Evolutionary conservation across 2,113 vertebrate species (phyloP), one percentile per base, ranked within the genome.

Genomic region (Crotalus tigris): DNA sequence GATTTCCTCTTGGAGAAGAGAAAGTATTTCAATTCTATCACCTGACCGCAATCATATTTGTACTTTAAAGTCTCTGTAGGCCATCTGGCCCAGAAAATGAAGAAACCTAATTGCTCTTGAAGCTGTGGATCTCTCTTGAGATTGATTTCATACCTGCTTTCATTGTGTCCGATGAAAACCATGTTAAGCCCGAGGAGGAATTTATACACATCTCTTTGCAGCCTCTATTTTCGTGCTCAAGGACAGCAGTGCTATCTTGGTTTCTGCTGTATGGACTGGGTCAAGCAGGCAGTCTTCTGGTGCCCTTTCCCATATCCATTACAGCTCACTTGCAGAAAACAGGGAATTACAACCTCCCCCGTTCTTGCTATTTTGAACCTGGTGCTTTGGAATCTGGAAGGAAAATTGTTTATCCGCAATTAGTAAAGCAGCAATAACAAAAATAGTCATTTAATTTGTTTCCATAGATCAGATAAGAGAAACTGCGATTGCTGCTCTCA

Each of bases 401-500:
- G 29, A 94, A 92, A 92, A 87, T 85, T 58, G 59, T 26, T 94
- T 87, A 90, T 53, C 54, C 51, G 11, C n/a, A 23, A 44, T 44
- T 44, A 85, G 51, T 92, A 61, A 91, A 88, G 46, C 39, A 29
- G 85, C 54, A 46, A 46, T 81, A 81, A 17, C 44, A 55, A 91
- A 94, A 94, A 94, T 91, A 33, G 53, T 59, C 55, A 88, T 91
- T 91, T 90, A 90, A 94, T 92, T 94, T 94, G 33, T 64, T 88
- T 64, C 88, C 59, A 92, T 92, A 85, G 89, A 91, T 46, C 54
- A 46, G 54, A 54, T 92, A 92, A 91, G 46, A 89, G 29, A 85
- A 92, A 89, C 61, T 53, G 61, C 92, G 91, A 91, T 61, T 94
- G n/a, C 59, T 53, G 53, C 44, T 92, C 59, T 91, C 58, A 90